These are phyloP conservation scores for Ardeotis arabs DNA, from an alignment of 2,113 vertebrate genomes.

Conservation along the genomic window DNA sequence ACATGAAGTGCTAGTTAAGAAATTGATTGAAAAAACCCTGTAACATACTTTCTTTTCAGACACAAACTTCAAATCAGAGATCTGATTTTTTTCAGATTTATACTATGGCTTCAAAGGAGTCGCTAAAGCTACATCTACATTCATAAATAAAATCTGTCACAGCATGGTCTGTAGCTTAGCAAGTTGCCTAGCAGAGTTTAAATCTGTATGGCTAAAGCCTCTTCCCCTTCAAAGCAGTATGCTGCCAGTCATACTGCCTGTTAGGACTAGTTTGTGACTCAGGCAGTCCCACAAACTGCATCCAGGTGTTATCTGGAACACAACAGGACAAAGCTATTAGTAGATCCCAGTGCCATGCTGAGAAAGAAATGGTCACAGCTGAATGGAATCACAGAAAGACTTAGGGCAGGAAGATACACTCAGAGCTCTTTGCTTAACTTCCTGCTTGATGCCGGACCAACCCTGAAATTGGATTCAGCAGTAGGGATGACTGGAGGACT, in stretches of 20 bases:
- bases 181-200: background rate
- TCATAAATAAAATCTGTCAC: background rate
- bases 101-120: background rate
- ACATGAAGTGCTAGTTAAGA: background rate
- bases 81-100: background rate
- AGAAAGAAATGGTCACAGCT: background rate
- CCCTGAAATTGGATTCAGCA: background rate
- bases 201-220: background rate
- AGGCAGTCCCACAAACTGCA: background rate
- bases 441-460: background rate
- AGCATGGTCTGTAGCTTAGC: background rate
- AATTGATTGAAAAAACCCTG: background rate
- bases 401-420: background rate
- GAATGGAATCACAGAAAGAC: background rate
- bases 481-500: background rate
- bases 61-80: background rate
- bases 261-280: background rate
- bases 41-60: background rate
- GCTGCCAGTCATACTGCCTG: background rate
- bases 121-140: background rate
- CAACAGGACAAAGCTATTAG: background rate
- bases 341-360: background rate
- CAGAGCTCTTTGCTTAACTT: background rate
- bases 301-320: background rate
- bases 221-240: background rate